Percentiles rank a stretch among this genome's conserved stretches.
Evolutionary conservation across 2,113 vertebrate species (phyloP).

Genomic region (Pluvianellus socialis): DNA sequence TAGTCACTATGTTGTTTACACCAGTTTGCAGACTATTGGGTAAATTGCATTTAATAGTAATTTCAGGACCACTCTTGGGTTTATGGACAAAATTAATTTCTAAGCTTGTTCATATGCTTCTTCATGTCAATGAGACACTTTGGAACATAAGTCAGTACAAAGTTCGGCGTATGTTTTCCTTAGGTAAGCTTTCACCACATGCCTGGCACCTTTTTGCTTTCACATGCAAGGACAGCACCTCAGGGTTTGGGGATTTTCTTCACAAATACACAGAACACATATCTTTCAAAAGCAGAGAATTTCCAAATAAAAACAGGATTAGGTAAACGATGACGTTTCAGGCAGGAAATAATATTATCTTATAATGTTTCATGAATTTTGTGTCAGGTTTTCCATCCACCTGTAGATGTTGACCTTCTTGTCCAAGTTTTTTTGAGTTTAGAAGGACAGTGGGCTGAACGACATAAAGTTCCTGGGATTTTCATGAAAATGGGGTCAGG

Average conservation of each 20-base stretch:
- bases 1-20: background rate
- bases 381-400: background rate
- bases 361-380: background rate
- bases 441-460: background rate
- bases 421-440: background rate
- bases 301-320: background rate
- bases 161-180: background rate
- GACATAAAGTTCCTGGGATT: background rate
- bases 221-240: background rate
- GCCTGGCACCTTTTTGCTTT: background rate
- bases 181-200: background rate
- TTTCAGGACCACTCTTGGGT: background rate
- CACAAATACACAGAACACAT: background rate
- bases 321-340: background rate
- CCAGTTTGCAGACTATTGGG: background rate
- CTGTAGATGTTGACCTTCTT: background rate
- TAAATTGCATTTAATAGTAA: background rate
- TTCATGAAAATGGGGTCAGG: background rate
- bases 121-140: background rate
- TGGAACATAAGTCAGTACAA: background rate
- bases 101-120: background rate
- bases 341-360: background rate
- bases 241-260: background rate
- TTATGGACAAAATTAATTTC: background rate
- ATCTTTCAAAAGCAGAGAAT: background rate